A percentile compares a stretch with the other conserved stretches of the same genome.
Evolutionary conservation across 1,140 invertebrate genomes (phyloP).

Genomic region (Drosophila quadrilineata): DNA sequence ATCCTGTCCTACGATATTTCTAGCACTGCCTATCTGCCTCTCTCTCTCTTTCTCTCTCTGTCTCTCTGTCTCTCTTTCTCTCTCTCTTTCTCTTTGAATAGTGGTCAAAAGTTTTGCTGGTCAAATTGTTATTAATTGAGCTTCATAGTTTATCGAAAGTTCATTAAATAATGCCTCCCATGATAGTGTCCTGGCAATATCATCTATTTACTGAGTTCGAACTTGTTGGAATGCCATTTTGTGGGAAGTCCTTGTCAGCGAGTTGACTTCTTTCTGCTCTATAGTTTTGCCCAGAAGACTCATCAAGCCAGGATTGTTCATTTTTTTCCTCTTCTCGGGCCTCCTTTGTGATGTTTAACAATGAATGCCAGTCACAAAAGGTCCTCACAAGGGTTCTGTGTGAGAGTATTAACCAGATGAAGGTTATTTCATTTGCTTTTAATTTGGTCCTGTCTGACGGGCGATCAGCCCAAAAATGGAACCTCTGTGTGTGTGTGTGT

Average conservation of each 20-base stretch:
- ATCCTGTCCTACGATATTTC: too few relatives aligned
- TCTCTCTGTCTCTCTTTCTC: too few relatives aligned
- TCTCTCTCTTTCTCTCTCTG: too few relatives aligned
- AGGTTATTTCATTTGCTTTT: slow-evolving; percentile 77
- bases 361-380: slow-evolving; percentile 50
- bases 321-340: slow-evolving; percentile 14
- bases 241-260: too few relatives aligned
- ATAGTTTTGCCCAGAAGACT: neutral
- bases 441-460: slow-evolving; percentile 51
- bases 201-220: slow-evolving; percentile 1
- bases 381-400: slow-evolving; percentile 14
- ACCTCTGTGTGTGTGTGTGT: too few relatives aligned
- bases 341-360: slow-evolving; percentile 45
- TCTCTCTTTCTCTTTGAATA: slow-evolving; percentile 48
- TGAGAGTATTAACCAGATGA: slow-evolving; percentile 67
- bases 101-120: slow-evolving; percentile 46
- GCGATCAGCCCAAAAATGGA: too few relatives aligned
- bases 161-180: slow-evolving; percentile 45
- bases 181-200: neutral
- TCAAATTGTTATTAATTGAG: slow-evolving; percentile 77
- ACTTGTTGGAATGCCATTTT: too few relatives aligned
- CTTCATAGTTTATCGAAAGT: slow-evolving; percentile 75
- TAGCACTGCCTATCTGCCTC: too few relatives aligned
- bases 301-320: slow-evolving; percentile 10
- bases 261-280: too few relatives aligned